Evolutionary conservation across 2,888 invertebrate genomes (phyloP).

Genomic region (Apamea epomidion): DNA sequence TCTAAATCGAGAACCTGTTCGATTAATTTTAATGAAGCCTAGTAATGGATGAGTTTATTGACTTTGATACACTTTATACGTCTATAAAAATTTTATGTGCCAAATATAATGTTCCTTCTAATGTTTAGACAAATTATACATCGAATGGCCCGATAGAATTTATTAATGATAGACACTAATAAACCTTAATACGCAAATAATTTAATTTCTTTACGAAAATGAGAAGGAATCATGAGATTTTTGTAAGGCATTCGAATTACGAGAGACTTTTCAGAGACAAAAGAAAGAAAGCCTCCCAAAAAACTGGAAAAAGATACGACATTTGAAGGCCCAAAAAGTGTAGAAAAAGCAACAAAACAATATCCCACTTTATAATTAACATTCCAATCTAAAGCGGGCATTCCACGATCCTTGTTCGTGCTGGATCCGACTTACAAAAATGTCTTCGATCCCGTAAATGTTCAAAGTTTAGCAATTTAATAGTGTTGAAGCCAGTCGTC

Average conservation of each 20-base stretch:
- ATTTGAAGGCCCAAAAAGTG: constrained; percentile 17
- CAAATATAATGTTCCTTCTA: constrained; percentile 56
- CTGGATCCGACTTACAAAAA: constrained; percentile 76
- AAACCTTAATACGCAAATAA: constrained; percentile 31
- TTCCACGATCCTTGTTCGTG: constrained; percentile 66
- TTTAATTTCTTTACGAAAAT: constrained; percentile 11
- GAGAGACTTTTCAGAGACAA: neutral
- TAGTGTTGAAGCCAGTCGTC: constrained; percentile 82
- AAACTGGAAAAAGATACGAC: neutral
- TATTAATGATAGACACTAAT: constrained; percentile 41
- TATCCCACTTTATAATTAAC: constrained; percentile 67
- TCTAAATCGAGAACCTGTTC: constrained; percentile 63
- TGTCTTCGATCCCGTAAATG: constrained; percentile 80
- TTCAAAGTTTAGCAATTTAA: constrained; percentile 84
- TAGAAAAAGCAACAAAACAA: constrained; percentile 55
- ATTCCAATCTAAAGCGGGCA: constrained; percentile 70
- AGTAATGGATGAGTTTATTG: constrained; percentile 68
- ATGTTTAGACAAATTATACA: constrained; percentile 61
- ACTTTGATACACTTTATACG: constrained; percentile 64
- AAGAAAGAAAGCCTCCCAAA: neutral
- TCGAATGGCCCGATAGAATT: constrained; percentile 37
- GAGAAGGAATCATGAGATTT: neutral
- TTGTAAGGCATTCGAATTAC: neutral
- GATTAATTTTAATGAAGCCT: constrained; percentile 63
- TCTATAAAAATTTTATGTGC: constrained; percentile 61